Evolutionary conservation across 2,888 invertebrate genomes (phyloP), one percentile per base, ranked within the genome.

Genomic region (Synanthedon myopaeformis): DNA sequence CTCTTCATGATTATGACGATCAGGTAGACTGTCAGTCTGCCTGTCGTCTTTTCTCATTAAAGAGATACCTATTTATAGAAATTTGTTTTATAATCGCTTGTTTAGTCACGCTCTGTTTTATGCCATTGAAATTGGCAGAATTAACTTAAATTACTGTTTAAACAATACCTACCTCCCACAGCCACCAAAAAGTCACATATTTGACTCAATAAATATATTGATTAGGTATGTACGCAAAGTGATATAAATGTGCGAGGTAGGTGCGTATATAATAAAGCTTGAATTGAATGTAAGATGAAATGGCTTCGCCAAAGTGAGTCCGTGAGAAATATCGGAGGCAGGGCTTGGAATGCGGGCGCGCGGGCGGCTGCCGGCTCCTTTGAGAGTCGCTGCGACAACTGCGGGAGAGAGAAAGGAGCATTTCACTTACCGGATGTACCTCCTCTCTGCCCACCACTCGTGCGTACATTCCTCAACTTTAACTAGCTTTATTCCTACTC

Each of bases 351-450:
- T 84, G 85, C 76, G 79, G 79, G 75, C 81, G 80, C 70, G 79
- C 76, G 76, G 82, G 82, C 82, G 83, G 79, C 69, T 73, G 85
- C 83, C 84, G 85, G 87, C 82, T 78, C 79, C 84, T 86, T 86
- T 87, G 85, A 75, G 75, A 72, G 78, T 66, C 77, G 77, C 76
- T 19, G 17, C 78, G 75, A 77, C 81, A 76, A 74, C 75, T 72
- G 80, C 66, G 73, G 60, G 74, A 78, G 69, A 64, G 82, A 80
- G 82, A 83, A 70, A 75, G 76, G 70, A 74, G 69, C 71, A 73
- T 76, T 76, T 72, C 73, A 19, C 74, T 73, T 64, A 64, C 71
- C 73, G 74, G 76, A 76, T 76, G 69, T 70, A 61, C 61, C 45
- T 45, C 45, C 14, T 35, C 35, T 13, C 45, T 45, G 13, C 45